Evolutionary conservation across 2,113 vertebrate species (phyloP), one percentile per base, ranked within the genome.

Genomic region (Isichthys henryi): DNA sequence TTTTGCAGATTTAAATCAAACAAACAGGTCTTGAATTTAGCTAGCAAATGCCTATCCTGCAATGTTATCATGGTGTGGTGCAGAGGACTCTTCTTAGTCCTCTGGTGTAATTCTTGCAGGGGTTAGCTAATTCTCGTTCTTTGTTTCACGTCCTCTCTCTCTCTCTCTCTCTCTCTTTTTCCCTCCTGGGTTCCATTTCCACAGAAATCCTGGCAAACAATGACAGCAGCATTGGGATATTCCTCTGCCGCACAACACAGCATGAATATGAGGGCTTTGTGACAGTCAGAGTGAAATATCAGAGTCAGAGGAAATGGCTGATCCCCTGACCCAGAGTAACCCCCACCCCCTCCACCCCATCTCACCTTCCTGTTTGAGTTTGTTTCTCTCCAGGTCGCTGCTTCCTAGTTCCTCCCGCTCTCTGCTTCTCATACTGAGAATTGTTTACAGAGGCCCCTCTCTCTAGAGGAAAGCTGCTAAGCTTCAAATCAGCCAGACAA

Each of bases 401-500:
- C 5, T 87, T 53, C 31, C 85, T 31, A 56, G 31, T 53, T 50
- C 17, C 11, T 9, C 27, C n/a, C 49, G 2, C 23, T 11, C 50
- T 87, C 85, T 35, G 27, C 31, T 53, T 48, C 15, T 53, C 85
- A 53, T 8, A 35, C 27, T 87, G 23, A 2, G 9, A 87, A 53
- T 21, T 87, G 49, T 87, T 56, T 87, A 56, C 35, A 87, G 23
- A 35, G 27, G 48, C 43, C 45, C 46, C 2, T 45, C 45, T 48
- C 82, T 84, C 82, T 84, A 48, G 82, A 48, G 45, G 43, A 46
- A 84, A 84, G 82, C 82, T 48, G 7, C 82, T 84, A 84, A 84
- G 82, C 45, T 84, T 84, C 82, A 84, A 45, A 87, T 27, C 85
- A 87, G n/a, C 85, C 48, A 87, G 31, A 39, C 27, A 87, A 87